Evolutionary conservation across 2,113 vertebrate species (phyloP), one percentile per base, ranked within the genome.

Genomic region (Cinclus cinclus): DNA sequence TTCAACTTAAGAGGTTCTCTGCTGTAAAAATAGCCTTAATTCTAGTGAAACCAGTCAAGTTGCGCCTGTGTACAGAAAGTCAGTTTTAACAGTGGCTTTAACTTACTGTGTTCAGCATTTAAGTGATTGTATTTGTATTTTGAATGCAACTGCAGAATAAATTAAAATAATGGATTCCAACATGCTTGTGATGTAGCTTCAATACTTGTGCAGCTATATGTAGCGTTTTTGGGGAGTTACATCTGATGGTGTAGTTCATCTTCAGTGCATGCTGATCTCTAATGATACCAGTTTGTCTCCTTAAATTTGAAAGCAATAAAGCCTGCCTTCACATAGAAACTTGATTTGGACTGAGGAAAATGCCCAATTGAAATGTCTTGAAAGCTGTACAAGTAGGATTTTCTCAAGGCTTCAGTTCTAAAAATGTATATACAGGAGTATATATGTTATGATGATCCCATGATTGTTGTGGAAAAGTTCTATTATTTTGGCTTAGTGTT

Each of bases 111-210:
- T 90, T 85, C 77, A 58, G 53, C 59, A 46, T 62, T 85, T 68
- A 56, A 85, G 25, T 1, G 1, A 52, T 65, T 89, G 58, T 92
- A 56, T 94, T 91, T 96, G 31, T 96, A 81, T 94, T 93, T 82
- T 90, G 37, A 78, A 67, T 94, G 73, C 58, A 58, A 12, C 52
- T 94, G 63, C 63, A 50, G 50, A 93, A 90, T 93, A 89, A 89
- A 97, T 88, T 78, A 81, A 94, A 79, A 56, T 18, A 9, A 39
- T 86, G 42, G 23, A 89, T 70, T 92, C 62, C 70, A 94, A 67
- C 47, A 55, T 71, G 28, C 42, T 80, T 0, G 1, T 44, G 55
- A 18, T 62, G n/a, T 60, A 52, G 8, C 39, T 55, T 90, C 21
- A 71, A 17, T 83, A 30, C 10, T 33, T 74, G 39, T 24, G 10